Conservation (phyloP, 1,140 invertebrate species). For the Dinoponera quadriceps region DNA sequence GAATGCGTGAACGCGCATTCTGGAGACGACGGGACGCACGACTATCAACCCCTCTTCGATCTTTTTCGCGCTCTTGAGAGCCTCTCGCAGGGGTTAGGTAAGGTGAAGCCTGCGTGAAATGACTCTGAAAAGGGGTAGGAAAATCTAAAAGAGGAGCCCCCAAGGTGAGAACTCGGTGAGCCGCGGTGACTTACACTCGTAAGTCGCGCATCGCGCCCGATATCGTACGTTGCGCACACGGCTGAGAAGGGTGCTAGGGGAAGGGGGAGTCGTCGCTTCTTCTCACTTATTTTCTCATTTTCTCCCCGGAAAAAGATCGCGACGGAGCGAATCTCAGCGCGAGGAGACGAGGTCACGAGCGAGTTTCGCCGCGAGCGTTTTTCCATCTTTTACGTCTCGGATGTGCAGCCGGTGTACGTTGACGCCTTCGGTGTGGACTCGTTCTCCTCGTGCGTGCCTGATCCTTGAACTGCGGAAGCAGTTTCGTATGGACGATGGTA, state of each 20-base stretch:
- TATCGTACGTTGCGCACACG: too few relatives aligned
- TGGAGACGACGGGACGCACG: background rate
- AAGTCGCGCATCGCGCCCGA: background rate
- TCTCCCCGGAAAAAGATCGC: too few relatives aligned
- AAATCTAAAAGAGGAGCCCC: background rate
- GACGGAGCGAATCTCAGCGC: too few relatives aligned
- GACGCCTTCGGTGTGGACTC: background rate
- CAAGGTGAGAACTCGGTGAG: background rate
- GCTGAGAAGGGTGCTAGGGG: too few relatives aligned
- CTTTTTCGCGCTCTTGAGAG: conserved; percentile 48
- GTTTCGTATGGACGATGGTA: conserved; percentile 1
- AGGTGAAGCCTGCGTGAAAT: conserved; percentile 19
- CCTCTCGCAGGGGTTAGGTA: background rate
- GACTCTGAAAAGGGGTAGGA: conserved; percentile 17
- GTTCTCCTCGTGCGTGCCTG: conserved; percentile 1
- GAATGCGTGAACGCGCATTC: conserved; percentile 52
- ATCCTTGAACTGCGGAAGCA: conserved; percentile 29
- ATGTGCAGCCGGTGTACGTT: background rate
- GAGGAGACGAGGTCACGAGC: background rate
- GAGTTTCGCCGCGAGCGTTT: background rate
- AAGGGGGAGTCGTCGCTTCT: too few relatives aligned
- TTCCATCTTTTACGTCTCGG: background rate
- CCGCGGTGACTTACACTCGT: background rate
- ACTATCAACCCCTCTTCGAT: conserved; percentile 9
- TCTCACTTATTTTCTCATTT: too few relatives aligned